Conservation (phyloP, 2,797 vertebrate genomes). For the Paedocypris micromegethes region DNA sequence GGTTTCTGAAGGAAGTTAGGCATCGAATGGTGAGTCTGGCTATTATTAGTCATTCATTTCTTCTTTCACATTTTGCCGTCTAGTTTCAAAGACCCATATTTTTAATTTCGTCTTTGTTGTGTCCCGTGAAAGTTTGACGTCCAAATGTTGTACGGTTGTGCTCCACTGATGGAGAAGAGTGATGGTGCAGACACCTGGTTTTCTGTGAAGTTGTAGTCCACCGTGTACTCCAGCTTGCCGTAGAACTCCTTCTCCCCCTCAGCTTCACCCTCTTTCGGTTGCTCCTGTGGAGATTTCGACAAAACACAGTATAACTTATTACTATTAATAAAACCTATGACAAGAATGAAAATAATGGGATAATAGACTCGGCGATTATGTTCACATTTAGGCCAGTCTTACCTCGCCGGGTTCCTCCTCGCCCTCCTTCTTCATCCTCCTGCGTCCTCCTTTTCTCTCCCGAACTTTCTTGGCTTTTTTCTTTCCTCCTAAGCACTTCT, state of each 20-base stretch:
- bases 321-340: too few species aligned
- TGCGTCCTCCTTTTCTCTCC: conserved; percentile 71
- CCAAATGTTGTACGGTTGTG: too few species aligned
- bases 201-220: conserved; percentile 85
- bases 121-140: too few species aligned
- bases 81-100: too few species aligned
- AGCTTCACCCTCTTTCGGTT: conserved; percentile 56
- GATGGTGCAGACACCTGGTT: conserved; percentile 65
- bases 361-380: too few species aligned
- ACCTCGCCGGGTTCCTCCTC: conserved; percentile 76
- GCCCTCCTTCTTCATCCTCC: conserved; percentile 76
- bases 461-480: conserved; percentile 81
- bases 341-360: too few species aligned
- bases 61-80: too few species aligned
- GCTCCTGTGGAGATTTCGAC: conserved; percentile 55
- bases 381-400: not conserved
- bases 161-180: too few species aligned
- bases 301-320: not conserved
- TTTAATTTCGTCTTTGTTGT: too few species aligned
- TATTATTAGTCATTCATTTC: too few species aligned
- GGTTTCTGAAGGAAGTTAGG: too few species aligned
- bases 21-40: too few species aligned
- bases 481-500: conserved; percentile 70
- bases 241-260: conserved; percentile 70
- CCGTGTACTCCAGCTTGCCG: conserved; percentile 79